Conservation (phyloP, 2,113 vertebrate genomes). For the Nycticorax nycticorax region DNA sequence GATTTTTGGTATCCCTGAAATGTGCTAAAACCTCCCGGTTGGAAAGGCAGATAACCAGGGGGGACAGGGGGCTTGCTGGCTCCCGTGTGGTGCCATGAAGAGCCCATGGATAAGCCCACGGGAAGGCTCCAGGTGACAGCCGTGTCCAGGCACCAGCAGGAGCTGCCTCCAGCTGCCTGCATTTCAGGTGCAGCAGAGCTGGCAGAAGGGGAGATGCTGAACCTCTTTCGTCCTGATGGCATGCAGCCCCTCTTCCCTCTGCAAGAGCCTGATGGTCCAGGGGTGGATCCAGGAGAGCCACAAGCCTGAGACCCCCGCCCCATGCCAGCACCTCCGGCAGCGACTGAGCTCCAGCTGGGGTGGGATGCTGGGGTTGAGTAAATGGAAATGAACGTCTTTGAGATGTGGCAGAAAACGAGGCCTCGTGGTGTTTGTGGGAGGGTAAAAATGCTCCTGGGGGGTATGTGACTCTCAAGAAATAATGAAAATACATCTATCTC, state of each 20-base stretch:
- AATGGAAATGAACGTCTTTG: not conserved
- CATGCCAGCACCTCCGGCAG: not conserved
- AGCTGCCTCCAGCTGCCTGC: not conserved
- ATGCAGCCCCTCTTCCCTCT: not conserved
- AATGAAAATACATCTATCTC: not conserved
- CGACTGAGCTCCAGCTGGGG: not conserved
- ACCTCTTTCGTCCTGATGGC: not conserved
- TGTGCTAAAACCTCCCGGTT: not conserved
- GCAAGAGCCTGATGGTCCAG: not conserved
- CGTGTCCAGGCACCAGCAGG: not conserved
- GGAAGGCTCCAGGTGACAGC: not conserved
- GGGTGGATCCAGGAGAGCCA: not conserved
- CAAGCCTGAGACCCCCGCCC: not conserved
- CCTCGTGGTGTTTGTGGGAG: not conserved
- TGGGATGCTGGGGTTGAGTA: not conserved
- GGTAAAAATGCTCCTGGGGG: not conserved
- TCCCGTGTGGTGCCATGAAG: not conserved
- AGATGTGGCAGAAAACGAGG: not conserved
- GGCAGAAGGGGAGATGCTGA: not conserved
- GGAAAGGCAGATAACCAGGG: not conserved
- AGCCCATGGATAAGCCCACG: not conserved
- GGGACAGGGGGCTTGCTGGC: not conserved
- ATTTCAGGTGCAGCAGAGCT: not conserved
- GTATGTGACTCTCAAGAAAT: not conserved
- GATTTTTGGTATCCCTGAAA: not conserved